Percentiles rank a stretch among this genome's conserved stretches.
Conservation (phyloP, 2,888 invertebrate genomes). For the Drosophila incognita region DNA sequence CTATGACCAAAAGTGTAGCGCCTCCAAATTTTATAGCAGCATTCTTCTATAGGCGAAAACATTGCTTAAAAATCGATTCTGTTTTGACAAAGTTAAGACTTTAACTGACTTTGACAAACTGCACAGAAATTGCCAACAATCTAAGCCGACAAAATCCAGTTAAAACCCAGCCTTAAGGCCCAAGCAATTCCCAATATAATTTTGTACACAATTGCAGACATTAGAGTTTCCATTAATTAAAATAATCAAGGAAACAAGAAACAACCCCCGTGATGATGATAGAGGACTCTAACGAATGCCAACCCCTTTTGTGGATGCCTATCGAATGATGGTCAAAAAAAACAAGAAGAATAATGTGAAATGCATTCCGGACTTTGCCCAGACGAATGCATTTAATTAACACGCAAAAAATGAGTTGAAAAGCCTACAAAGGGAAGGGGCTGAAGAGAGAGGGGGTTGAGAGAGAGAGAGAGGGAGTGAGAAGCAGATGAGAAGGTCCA, state of each 20-base stretch:
- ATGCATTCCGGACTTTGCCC: conserved; percentile 27
- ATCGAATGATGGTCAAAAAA: conserved; percentile 47
- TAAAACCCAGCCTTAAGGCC: background rate
- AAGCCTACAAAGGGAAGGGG: conserved; percentile 2
- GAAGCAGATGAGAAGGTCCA: background rate
- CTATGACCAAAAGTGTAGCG: background rate
- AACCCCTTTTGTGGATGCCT: conserved; percentile 31
- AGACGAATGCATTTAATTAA: conserved; percentile 73
- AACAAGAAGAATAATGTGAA: background rate
- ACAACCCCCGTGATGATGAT: conserved; percentile 26
- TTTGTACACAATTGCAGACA: background rate
- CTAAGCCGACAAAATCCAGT: background rate
- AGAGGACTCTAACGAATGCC: conserved; percentile 7
- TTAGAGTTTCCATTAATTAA: background rate
- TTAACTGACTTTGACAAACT: background rate
- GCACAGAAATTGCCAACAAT: background rate
- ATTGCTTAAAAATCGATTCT: background rate
- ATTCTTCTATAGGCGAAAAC: background rate
- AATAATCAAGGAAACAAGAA: background rate
- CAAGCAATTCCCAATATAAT: background rate
- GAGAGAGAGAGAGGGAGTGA: background rate
- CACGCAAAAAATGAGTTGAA: conserved; percentile 9
- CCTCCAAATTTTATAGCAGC: background rate
- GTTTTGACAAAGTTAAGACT: background rate
- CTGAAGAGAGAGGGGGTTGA: background rate